Evolutionary conservation across 1,140 invertebrate genomes (phyloP).

Genomic region (Eriosoma lanigerum): DNA sequence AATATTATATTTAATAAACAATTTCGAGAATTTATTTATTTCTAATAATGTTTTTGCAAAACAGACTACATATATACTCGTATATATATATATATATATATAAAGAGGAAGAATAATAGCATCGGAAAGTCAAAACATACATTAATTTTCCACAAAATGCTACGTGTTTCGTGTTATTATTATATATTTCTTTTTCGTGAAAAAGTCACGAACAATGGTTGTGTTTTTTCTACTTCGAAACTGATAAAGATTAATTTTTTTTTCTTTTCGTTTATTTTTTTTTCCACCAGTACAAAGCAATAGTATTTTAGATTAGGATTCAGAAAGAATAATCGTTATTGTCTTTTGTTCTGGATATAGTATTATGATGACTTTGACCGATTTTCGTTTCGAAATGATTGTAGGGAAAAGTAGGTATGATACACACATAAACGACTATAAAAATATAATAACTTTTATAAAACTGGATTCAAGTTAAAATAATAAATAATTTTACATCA

Average conservation of each 20-base stretch:
- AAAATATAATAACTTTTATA: no score
- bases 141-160: slow-evolving; percentile 21
- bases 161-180: slow-evolving; percentile 11
- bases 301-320: neutral
- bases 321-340: neutral
- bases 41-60: slow-evolving; percentile 4
- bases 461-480: no score
- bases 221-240: slow-evolving; percentile 23
- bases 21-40: neutral
- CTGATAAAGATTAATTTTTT: slow-evolving; percentile 35
- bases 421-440: no score
- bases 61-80: neutral
- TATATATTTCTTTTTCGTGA: neutral
- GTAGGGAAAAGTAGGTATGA: neutral
- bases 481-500: no score
- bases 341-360: neutral
- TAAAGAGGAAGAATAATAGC: neutral
- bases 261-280: neutral
- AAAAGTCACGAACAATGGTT: slow-evolving; percentile 39
- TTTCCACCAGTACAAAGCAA: neutral
- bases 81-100: neutral
- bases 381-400: neutral
- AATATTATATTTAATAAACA: no score
- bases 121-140: slow-evolving; percentile 25
- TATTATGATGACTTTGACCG: neutral